A percentile compares a stretch with the other conserved stretches of the same genome.
Evolutionary conservation across 1,140 invertebrate genomes (phyloP).

Genomic region (Drosophila orena): DNA sequence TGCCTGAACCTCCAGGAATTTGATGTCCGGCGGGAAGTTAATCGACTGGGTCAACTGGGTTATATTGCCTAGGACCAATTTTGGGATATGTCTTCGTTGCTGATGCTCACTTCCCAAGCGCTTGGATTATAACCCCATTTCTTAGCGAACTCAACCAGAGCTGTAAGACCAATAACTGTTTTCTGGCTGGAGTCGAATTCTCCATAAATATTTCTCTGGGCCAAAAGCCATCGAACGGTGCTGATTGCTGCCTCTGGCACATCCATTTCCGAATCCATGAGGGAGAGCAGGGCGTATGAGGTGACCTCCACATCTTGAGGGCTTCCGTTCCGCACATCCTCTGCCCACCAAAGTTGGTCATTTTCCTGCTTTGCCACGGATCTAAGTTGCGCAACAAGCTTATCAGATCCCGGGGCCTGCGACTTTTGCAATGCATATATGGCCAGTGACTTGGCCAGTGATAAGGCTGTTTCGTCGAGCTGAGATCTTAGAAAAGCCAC

Average conservation of each 20-base stretch:
- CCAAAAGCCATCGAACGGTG: background rate
- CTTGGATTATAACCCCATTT: background rate
- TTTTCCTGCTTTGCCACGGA: background rate
- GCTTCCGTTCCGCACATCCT: background rate
- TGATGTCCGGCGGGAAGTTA: background rate
- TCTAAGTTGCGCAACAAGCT: background rate
- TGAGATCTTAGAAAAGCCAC: background rate
- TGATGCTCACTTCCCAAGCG: background rate
- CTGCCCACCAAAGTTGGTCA: background rate
- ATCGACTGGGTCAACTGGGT: background rate
- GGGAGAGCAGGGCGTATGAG: slow-evolving; percentile 1
- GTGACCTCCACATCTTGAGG: background rate
- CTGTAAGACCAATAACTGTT: background rate
- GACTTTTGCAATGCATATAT: background rate
- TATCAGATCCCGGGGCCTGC: background rate
- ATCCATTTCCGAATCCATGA: background rate
- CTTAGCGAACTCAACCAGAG: background rate
- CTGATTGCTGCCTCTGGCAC: background rate
- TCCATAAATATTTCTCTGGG: background rate
- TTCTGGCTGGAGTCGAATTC: background rate
- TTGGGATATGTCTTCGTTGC: background rate
- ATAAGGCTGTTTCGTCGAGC: background rate
- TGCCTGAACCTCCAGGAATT: background rate
- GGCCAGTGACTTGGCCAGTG: background rate
- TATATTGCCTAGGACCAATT: background rate